A percentile compares a stretch with the other conserved stretches of the same genome.
Evolutionary conservation across 2,113 vertebrate species (phyloP).

Genomic region (Abramis brama): DNA sequence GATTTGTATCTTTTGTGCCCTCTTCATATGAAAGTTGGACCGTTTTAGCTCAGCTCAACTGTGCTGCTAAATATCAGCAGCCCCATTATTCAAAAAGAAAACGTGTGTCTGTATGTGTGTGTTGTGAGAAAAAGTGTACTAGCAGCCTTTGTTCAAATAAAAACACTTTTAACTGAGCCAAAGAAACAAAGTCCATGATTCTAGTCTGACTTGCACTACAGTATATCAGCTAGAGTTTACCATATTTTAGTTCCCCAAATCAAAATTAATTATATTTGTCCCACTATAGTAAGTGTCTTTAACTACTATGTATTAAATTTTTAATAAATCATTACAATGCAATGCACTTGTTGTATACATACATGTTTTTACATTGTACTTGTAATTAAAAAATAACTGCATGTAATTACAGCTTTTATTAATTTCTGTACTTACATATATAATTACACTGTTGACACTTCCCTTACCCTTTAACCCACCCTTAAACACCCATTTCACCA

Average conservation of each 20-base stretch:
- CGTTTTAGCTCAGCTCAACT: not conserved
- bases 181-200: not conserved
- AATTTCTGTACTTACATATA: no score
- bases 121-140: not conserved
- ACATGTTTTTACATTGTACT: no score
- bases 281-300: no score
- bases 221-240: not conserved
- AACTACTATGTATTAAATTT: no score
- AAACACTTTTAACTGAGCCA: not conserved
- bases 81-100: not conserved
- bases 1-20: constrained; percentile 64
- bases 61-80: not conserved
- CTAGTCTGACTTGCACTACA: no score
- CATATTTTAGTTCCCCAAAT: not conserved
- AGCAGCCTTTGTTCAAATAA: not conserved
- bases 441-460: no score
- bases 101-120: not conserved
- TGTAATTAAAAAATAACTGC: no score
- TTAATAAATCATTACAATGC: no score
- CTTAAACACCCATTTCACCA: no score
- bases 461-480: no score
- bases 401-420: no score
- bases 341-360: no score
- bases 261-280: not conserved
- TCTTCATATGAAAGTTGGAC: not conserved